Evolutionary conservation across 2,888 invertebrate genomes (phyloP), one percentile per base, ranked within the genome.

Genomic region (Napeogenes inachia): DNA sequence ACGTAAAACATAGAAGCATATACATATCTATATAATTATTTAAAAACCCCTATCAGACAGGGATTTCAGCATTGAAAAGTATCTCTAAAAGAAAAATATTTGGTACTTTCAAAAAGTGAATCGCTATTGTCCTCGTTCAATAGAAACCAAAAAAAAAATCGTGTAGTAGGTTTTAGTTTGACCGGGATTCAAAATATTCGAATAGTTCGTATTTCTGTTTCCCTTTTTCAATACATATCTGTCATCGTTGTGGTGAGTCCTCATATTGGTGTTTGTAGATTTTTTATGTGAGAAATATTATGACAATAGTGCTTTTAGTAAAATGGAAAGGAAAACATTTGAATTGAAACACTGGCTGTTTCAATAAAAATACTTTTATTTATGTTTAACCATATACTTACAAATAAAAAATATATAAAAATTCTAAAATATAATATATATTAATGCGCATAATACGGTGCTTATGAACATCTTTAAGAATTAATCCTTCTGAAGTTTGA

Each of bases 221-320:
- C 47, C 54, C 45, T 56, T 62, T 62, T 50, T 58, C 64, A 64
- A 67, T 62, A 64, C 59, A 56, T 57, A 62, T 55, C 45, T 56
- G 60, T 58, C 60, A 59, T 57, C 58, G 58, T 53, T 53, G 61
- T 57, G 50, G 60, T 66, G 60, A 46, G 62, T 66, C 62, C 64
- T 64, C 64, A 60, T 58, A 59, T 64, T 50, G 61, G 45, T 55
- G 59, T 57, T 62, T 64, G 59, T 50, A 56, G 55, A 57, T 54
- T 53, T 64, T 64, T 60, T 66, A 55, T 56, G 42, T 61, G 56
- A 60, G 57, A 64, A 38, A 64, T 62, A 57, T 32, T 58, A 79
- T 10, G 79, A 83, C 83, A 85, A 87, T 81, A 74, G 79, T 72
- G 84, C 85, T 88, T 83, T 88, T 79, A 85, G 77, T 73, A 67